phyloP scores from a whole-genome alignment of 2,888 invertebrate genomes.

The Hipparchia semele region DNA sequence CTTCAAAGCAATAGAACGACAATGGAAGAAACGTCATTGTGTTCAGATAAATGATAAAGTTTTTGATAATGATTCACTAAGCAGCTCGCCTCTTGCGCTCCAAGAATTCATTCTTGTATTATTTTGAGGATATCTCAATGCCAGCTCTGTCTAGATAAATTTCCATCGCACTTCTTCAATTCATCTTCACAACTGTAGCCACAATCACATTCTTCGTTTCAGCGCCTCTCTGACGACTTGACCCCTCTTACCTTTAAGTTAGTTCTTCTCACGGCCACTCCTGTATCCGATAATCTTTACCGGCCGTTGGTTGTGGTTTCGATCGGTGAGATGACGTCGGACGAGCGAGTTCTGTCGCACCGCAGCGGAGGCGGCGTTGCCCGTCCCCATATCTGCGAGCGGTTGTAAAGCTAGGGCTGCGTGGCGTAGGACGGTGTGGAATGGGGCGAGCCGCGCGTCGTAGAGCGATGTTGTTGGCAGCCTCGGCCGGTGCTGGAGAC shows the following conservation, averaged over 20 bases:
- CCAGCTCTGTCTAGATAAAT: background rate
- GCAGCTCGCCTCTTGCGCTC: background rate
- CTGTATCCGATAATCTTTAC: background rate
- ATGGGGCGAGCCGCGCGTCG: slow-evolving; percentile 78
- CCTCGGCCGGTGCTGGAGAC: slow-evolving; percentile 80
- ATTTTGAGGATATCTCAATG: background rate
- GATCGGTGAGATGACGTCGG: slow-evolving; percentile 30
- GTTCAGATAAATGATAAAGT: no score
- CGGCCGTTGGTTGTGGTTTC: slow-evolving; percentile 26
- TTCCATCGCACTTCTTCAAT: slow-evolving; percentile 4
- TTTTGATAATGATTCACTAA: no score
- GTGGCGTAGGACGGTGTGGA: slow-evolving; percentile 77
- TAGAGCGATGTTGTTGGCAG: slow-evolving; percentile 82
- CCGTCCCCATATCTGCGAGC: slow-evolving; percentile 48
- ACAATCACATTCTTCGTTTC: slow-evolving; percentile 11
- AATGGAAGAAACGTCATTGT: no score
- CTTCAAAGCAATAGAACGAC: no score
- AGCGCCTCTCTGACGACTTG: background rate
- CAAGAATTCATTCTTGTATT: background rate
- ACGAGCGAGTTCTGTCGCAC: slow-evolving; percentile 25
- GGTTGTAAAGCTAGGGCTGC: slow-evolving; percentile 71
- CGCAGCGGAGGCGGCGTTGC: background rate
- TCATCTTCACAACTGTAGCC: slow-evolving; percentile 3
- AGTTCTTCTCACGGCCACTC: background rate
- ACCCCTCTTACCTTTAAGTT: background rate